A percentile compares a stretch with the other conserved stretches of the same genome.
These are phyloP conservation scores for Lates japonicus DNA, from an alignment of 2,797 vertebrate genomes.

Conservation along the genomic window DNA sequence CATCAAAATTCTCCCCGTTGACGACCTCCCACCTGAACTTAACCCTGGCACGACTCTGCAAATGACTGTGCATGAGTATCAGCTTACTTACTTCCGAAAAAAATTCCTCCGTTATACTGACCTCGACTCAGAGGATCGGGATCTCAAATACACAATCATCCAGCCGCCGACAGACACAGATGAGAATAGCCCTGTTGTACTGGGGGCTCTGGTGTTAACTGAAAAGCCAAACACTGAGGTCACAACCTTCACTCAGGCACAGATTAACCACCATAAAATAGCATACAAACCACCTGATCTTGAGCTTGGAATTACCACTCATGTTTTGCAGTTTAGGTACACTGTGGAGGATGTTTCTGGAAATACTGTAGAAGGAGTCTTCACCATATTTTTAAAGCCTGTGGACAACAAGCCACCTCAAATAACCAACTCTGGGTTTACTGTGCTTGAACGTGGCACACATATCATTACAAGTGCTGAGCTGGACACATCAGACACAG, in stretches of 20 bases:
- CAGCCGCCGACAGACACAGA: slow-evolving; percentile 93
- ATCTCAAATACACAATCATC: slow-evolving; percentile 91
- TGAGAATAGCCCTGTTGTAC: slow-evolving; percentile 88
- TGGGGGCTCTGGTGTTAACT: slow-evolving; percentile 92
- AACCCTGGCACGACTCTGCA: slow-evolving; percentile 89
- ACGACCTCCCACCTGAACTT: slow-evolving; percentile 92
- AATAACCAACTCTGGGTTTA: slow-evolving; percentile 95
- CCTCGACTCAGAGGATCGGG: slow-evolving; percentile 94
- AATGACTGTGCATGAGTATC: slow-evolving; percentile 95
- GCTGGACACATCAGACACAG: slow-evolving; percentile 91
- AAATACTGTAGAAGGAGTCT: slow-evolving; percentile 88
- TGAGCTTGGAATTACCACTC: slow-evolving; percentile 94
- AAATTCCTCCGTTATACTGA: slow-evolving; percentile 95
- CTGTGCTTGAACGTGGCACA: slow-evolving; percentile 88
- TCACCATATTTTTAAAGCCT: slow-evolving; percentile 93
- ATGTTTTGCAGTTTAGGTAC: slow-evolving; percentile 93
- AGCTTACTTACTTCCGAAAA: slow-evolving; percentile 91
- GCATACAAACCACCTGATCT: slow-evolving; percentile 92
- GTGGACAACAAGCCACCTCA: slow-evolving; percentile 96
- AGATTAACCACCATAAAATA: slow-evolving; percentile 98
- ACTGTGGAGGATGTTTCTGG: slow-evolving; percentile 92
- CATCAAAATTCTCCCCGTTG: slow-evolving; percentile 91
- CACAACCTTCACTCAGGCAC: slow-evolving; percentile 94
- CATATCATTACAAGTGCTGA: slow-evolving; percentile 89
- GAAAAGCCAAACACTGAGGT: slow-evolving; percentile 90